These are phyloP conservation scores for Coilia nasus DNA, from an alignment of 2,797 vertebrate species.

Conservation along the genomic window DNA sequence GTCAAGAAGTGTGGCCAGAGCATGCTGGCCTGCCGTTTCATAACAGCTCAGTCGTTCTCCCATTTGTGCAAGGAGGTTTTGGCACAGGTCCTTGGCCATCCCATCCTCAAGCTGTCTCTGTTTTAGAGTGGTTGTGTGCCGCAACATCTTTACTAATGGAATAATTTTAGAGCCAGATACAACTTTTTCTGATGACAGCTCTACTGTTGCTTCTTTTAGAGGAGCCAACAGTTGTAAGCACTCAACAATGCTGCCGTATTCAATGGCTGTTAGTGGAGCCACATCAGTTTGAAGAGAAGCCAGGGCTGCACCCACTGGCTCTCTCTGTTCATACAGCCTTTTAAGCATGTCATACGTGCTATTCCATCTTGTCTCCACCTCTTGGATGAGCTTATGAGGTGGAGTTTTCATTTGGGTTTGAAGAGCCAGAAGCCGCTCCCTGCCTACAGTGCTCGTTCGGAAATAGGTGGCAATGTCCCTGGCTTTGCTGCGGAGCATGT, in stretches of 20 bases:
- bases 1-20: too few species aligned
- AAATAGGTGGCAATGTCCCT: conserved; percentile 19
- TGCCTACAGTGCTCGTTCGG: conserved; percentile 15
- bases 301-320: conserved; percentile 29
- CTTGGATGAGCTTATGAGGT: conserved; percentile 15
- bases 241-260: conserved; percentile 6
- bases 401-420: conserved; percentile 23
- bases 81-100: too few species aligned
- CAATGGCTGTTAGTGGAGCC: conserved; percentile 1
- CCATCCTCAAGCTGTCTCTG: too few species aligned
- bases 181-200: too few species aligned
- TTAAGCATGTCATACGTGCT: conserved; percentile 24
- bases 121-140: too few species aligned
- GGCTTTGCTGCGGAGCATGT: conserved; percentile 19
- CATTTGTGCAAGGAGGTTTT: too few species aligned
- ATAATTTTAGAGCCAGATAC: too few species aligned
- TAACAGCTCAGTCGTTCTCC: too few species aligned
- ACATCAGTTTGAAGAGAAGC: conserved; percentile 21
- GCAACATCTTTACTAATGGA: too few species aligned
- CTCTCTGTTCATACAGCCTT: conserved; percentile 24
- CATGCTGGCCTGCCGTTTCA: too few species aligned
- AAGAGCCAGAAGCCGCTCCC: background rate
- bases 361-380: conserved; percentile 32
- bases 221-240: background rate
- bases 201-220: conserved; percentile 1